Evolutionary conservation across 2,888 invertebrate genomes (phyloP), one percentile per base, ranked within the genome.

Genomic region (Onchidella celtica): DNA sequence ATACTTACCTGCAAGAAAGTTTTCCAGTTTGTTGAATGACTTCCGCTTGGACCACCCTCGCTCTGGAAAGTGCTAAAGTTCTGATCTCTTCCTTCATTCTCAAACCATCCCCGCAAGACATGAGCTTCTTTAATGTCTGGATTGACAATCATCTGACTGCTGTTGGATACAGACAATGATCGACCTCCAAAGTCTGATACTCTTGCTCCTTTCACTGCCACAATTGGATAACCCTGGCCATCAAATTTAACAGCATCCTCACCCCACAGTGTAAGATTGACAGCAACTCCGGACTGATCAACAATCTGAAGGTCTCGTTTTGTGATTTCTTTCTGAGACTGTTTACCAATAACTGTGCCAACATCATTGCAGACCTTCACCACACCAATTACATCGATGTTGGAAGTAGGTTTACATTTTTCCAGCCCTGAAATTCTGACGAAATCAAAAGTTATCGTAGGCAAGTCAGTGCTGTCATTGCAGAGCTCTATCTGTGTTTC

Each of bases 91-190:
- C 92, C 93, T 61, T 89, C 92, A 69, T 95, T 95, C 92, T 97
- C 97, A 92, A 95, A 99, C 99, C 99, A 99, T 40, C 97, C 97
- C 79, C 97, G 95, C 68, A 99, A 94, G 65, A 92, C 94, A 92
- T 97, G 97, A 1, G 97, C 96, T 90, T 97, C 97, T 0, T 96
- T 95, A 38, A 98, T 94, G 92, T 99, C 98, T 0, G 99, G 99
- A 94, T 99, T 97, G 6, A 97, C 92, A 86, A 97, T 95, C 81
- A 98, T 83, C 81, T 92, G 90, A 82, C 93, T 93, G 66, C 89
- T 90, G 38, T 85, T 85, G 2, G 90, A 77, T 0, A 91, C 88
- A 1, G 93, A 92, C 83, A 94, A 88, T 3, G 94, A 92, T 17
- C 94, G 88, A 3, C 93, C 93, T 84, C 96, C 96, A 93, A 97